These are phyloP conservation scores for Erebia epiphron DNA, from an alignment of 2,888 invertebrate genomes.

Conservation along the genomic window DNA sequence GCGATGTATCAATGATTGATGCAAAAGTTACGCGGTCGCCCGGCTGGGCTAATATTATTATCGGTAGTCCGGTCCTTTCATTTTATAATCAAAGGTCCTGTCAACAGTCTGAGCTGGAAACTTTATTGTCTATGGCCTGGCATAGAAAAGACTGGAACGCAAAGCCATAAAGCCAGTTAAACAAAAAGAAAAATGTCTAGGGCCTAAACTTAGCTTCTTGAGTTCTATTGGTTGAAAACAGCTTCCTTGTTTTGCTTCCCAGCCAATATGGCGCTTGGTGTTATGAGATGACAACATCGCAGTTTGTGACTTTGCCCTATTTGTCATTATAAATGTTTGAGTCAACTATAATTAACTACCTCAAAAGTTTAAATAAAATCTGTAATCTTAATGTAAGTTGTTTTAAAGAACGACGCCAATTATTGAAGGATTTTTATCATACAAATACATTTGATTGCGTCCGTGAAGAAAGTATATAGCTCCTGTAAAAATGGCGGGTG, in stretches of 20 bases:
- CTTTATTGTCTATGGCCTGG: no score
- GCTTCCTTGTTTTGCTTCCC: constrained; percentile 57
- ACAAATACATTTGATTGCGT: constrained; percentile 56
- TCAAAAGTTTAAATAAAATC: constrained; percentile 69
- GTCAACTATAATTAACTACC: constrained; percentile 65
- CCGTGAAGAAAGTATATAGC: constrained; percentile 70
- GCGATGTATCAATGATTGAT: no score
- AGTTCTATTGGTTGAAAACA: constrained; percentile 41
- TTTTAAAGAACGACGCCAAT: constrained; percentile 51
- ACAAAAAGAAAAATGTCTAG: constrained; percentile 32
- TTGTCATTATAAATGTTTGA: constrained; percentile 68
- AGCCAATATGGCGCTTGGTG: constrained; percentile 82
- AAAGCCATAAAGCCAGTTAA: constrained; percentile 32
- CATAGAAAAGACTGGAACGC: not conserved
- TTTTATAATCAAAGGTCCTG: no score
- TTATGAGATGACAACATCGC: constrained; percentile 83
- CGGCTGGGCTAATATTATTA: no score
- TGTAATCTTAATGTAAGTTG: constrained; percentile 56
- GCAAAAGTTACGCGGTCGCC: no score
- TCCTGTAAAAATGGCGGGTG: constrained; percentile 82
- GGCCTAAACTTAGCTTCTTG: constrained; percentile 17
- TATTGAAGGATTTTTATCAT: constrained; percentile 44
- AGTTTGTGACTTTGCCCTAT: constrained; percentile 78
- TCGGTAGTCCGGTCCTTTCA: no score
- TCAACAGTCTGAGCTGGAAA: no score